Percentiles rank a stretch among this genome's conserved stretches.
Conservation (phyloP, 1,140 invertebrate species). For the Gryon sp. region DNA sequence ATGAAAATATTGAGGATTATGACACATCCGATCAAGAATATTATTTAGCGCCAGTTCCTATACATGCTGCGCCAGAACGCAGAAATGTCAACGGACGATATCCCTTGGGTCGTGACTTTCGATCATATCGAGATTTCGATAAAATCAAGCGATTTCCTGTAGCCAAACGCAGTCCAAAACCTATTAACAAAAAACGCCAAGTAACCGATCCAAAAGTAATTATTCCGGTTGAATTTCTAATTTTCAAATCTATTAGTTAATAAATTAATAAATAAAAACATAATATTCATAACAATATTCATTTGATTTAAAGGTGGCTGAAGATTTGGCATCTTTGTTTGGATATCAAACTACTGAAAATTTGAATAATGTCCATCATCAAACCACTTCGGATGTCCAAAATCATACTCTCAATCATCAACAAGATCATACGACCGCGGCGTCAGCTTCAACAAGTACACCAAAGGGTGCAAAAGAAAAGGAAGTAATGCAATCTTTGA, state of each 20-base stretch:
- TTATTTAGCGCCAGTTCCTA: no score
- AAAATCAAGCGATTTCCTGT: slow-evolving; percentile 71
- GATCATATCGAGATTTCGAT: slow-evolving; percentile 63
- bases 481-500: slow-evolving; percentile 59
- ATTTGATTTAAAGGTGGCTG: no score
- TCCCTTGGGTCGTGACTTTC: slow-evolving; percentile 67
- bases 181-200: slow-evolving; percentile 61
- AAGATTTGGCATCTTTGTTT: slow-evolving; percentile 73
- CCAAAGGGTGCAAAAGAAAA: slow-evolving; percentile 68
- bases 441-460: slow-evolving; percentile 54
- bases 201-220: slow-evolving; percentile 74
- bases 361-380: slow-evolving; percentile 53
- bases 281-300: no score
- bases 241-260: no score
- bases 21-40: slow-evolving; percentile 59
- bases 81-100: slow-evolving; percentile 72
- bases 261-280: no score
- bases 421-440: slow-evolving; percentile 64
- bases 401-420: slow-evolving; percentile 68
- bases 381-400: slow-evolving; percentile 17
- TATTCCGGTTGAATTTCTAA: no score
- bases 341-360: slow-evolving; percentile 64
- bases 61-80: slow-evolving; percentile 61
- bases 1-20: slow-evolving; percentile 60
- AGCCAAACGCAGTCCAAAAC: slow-evolving; percentile 72